Evolutionary conservation across 2,113 vertebrate species (phyloP), one percentile per base, ranked within the genome.

Genomic region (Solea solea): DNA sequence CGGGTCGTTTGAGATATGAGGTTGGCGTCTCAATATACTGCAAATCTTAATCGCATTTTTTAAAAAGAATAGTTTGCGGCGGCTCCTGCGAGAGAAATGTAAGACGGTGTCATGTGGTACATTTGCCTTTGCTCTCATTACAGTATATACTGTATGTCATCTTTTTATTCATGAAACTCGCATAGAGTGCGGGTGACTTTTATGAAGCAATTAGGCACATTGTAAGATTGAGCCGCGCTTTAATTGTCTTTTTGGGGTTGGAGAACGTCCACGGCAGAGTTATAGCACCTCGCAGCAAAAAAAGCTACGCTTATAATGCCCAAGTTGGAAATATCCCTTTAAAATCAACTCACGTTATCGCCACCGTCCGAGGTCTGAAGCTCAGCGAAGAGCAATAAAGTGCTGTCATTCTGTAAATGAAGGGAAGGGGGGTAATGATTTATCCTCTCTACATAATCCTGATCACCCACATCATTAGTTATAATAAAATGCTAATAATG

Each of bases 401-500:
- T 74, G 78, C 6, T 78, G 76, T 76, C 70, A 76, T 64, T 71
- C 56, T 62, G 50, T 48, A 68, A 72, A 86, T 68, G 74, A 78
- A 82, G 72, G 51, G 28, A 71, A 50, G 51, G 66, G 21, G 51
- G 66, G 21, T 80, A 84, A 86, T 90, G 82, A 93, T 93, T 90
- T 73, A 93, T 87, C 81, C 86, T 74, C 83, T 80, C 81, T 68
- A 84, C 86, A 85, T 80, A 80, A 86, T 86, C 83, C 80, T 71
- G 78, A 90, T 93, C 90, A 87, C 85, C 81, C 81, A 91, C 82
- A 84, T 88, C 89, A 91, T 92, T 91, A 91, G 86, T 80, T 67
- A 72, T 78, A 91, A 87, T 86, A 88, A 81, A 90, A 91, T 87
- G 77, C 74, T 88, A 88, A 92, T 90, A 88, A 82, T 83, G 76